Evolutionary conservation across 2,113 vertebrate genomes (phyloP), one percentile per base, ranked within the genome.

Genomic region (Psittacara wagleri): DNA sequence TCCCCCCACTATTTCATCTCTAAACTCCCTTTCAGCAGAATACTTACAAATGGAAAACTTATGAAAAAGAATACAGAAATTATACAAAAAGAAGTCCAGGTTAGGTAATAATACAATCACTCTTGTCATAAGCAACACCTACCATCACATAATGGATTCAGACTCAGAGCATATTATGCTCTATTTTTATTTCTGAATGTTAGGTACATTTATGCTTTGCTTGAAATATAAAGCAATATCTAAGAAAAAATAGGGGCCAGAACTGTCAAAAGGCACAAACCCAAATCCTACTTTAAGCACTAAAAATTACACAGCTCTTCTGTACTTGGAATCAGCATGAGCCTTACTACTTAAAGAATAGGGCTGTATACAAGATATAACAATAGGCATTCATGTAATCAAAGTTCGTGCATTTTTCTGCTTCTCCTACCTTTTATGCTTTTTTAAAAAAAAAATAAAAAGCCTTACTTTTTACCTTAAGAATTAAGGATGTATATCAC

Each of bases 201-300:
- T 64, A 81, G 17, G 13, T 43, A 63, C 3, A 61, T 55, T 55
- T 76, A 49, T 41, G 19, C 31, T 78, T 88, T 78, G 28, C 35
- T 88, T 77, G 55, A 86, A 94, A 90, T 29, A 29, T 39, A 83
- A 90, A 94, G 43, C 48, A 74, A 41, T 33, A 43, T 4, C 29
- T 74, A 64, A 59, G 39, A 83, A 78, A 69, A 80, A 77, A 75
- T 7, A 57, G 17, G 11, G 17, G 5, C 17, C 29, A 84, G 51
- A 84, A 19, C 62, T 72, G 31, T 70, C 83, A 91, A 95, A 76
- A 93, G 31, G 61, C 39, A 78, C 55, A 94, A 94, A 93, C 43
- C 20, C 43, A 91, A 88, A 72, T 43, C 41, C 77, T 52, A 29
- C 14, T 80, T 83, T 46, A 88, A 90, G 68, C 51, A 83, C 39